A percentile compares a stretch with the other conserved stretches of the same genome.
These are phyloP conservation scores for Centruroides vittatus DNA, from an alignment of 1,140 invertebrate species.

Conservation along the genomic window DNA sequence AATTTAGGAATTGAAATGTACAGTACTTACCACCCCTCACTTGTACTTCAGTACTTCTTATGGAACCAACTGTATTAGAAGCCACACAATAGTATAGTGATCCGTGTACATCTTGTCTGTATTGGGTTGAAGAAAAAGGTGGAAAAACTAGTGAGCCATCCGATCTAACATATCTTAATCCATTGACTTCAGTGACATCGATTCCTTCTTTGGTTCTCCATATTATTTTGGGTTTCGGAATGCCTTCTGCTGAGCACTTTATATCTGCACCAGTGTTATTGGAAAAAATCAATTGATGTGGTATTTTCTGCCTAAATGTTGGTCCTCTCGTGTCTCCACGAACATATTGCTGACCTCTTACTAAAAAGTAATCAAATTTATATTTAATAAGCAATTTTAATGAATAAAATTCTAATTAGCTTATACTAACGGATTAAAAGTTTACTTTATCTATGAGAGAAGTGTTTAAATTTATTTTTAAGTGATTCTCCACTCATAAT, in stretches of 20 bases:
- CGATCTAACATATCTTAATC: conserved; percentile 46
- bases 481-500: too few species aligned
- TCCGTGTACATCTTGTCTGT: conserved; percentile 40
- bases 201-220: conserved; percentile 45
- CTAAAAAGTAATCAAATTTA: too few species aligned
- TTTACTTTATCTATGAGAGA: too few species aligned
- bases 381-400: too few species aligned
- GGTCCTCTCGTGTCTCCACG: conserved; percentile 41
- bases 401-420: too few species aligned
- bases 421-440: too few species aligned
- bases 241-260: conserved; percentile 77
- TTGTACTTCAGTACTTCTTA: conserved; percentile 80
- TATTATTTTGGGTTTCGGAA: conserved; percentile 76
- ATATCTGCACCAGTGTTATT: conserved; percentile 86
- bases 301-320: conserved; percentile 82
- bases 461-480: too few species aligned
- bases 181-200: conserved; percentile 43
- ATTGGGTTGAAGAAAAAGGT: conserved; percentile 24
- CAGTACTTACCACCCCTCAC: conserved; percentile 75
- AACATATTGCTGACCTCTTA: too few species aligned
- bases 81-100: conserved; percentile 63
- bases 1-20: too few species aligned
- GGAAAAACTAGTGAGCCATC: conserved; percentile 31
- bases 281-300: conserved; percentile 78
- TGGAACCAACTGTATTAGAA: conserved; percentile 72